Evolutionary conservation across 1,140 invertebrate species (phyloP).

Genomic region (Trachelipus rathkii): DNA sequence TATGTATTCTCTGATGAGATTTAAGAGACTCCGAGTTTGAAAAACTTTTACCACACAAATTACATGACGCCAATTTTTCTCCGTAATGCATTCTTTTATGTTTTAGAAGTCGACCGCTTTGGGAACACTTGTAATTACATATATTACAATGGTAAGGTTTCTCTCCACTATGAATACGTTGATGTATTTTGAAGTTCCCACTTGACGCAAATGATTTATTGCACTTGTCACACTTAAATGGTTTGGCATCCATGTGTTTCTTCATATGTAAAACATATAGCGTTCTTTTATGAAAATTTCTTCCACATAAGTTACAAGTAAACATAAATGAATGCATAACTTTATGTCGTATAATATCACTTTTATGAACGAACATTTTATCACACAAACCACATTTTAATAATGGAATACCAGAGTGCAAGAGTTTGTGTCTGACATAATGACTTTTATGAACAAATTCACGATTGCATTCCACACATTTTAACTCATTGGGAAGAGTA

Average conservation of each 20-base stretch:
- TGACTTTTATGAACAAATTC: conserved; percentile 66
- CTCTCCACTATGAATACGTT: conserved; percentile 95
- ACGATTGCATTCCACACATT: conserved; percentile 62
- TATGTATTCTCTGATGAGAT: conserved; percentile 43
- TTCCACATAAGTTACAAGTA: conserved; percentile 96
- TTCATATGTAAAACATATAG: conserved; percentile 59
- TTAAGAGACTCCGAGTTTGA: conserved; percentile 41
- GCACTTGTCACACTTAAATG: conserved; percentile 53
- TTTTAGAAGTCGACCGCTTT: conserved; percentile 45
- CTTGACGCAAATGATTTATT: conserved; percentile 46
- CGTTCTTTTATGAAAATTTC: conserved; percentile 58
- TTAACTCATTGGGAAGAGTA: conserved; percentile 53
- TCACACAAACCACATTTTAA: conserved; percentile 46
- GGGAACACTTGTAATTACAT: conserved; percentile 56
- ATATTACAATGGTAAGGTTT: conserved; percentile 94
- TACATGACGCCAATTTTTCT: conserved; percentile 50
- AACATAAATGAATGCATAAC: conserved; percentile 56
- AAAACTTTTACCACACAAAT: conserved; percentile 57
- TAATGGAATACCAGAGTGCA: conserved; percentile 59
- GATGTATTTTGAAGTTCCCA: conserved; percentile 85
- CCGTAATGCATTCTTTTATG: conserved; percentile 47
- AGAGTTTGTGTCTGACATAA: conserved; percentile 58
- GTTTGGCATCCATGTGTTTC: conserved; percentile 56
- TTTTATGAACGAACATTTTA: conserved; percentile 52
- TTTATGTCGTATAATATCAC: conserved; percentile 44